Conservation (phyloP, 1,140 invertebrate species). For the Nilaparvata lugens region DNA sequence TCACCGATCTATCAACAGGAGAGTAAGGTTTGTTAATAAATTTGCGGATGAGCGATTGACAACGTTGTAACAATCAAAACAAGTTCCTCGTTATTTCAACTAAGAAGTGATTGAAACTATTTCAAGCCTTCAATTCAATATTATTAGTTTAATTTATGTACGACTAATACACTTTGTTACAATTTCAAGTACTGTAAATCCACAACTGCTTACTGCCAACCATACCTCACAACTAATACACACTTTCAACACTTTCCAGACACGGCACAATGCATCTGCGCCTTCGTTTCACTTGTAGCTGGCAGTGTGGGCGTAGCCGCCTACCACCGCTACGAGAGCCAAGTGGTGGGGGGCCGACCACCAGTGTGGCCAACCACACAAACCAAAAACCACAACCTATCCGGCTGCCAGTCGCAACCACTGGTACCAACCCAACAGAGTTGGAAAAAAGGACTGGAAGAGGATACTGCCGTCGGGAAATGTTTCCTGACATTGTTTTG, state of each 20-base stretch:
- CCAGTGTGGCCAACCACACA: conserved; percentile 10
- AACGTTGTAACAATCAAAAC: too few relatives aligned
- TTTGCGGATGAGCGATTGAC: too few relatives aligned
- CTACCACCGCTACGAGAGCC: conserved; percentile 22
- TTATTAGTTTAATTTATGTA: too few relatives aligned
- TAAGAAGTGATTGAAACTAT: too few relatives aligned
- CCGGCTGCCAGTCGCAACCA: neutral
- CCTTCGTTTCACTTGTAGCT: conserved; percentile 14
- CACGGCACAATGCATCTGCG: conserved; percentile 10
- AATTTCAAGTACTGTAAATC: too few relatives aligned
- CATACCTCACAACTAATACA: neutral
- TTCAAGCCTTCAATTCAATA: too few relatives aligned
- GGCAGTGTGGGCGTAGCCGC: conserved; percentile 6
- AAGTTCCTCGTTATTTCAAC: too few relatives aligned
- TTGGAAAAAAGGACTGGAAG: conserved; percentile 7
- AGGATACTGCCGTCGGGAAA: conserved; percentile 20
- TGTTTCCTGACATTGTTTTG: conserved; percentile 19
- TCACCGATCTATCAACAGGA: too few relatives aligned
- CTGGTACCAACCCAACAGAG: neutral
- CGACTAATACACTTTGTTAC: too few relatives aligned
- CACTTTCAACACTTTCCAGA: conserved; percentile 17
- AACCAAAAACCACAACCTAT: neutral
- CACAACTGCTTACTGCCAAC: neutral
- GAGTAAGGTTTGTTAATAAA: too few relatives aligned
- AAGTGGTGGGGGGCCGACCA: conserved; percentile 16